Conservation (phyloP, 1,140 invertebrate genomes). For the Zophobas morio region DNA sequence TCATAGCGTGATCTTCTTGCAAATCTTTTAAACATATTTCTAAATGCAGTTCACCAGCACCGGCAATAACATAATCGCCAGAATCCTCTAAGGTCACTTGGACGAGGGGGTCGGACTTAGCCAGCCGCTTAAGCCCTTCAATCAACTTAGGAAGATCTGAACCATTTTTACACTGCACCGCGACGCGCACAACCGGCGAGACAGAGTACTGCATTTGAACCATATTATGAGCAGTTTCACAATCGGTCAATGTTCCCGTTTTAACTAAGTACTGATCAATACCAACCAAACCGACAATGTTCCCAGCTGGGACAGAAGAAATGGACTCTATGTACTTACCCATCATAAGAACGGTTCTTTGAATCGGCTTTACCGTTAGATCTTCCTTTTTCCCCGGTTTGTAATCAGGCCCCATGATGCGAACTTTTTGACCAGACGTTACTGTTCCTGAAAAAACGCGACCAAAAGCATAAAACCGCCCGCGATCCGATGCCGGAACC, state of each 20-base stretch:
- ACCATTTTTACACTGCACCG: constrained; percentile 99
- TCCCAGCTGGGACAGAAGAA: constrained; percentile 99
- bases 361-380: constrained; percentile 98
- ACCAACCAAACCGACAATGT: constrained; percentile 99
- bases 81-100: too few species aligned
- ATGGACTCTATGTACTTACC: constrained; percentile 99
- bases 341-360: constrained; percentile 99
- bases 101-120: too few species aligned
- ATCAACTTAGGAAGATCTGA: constrained; percentile 99
- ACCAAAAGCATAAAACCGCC: constrained; percentile 99
- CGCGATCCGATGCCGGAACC: constrained; percentile 99
- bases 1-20: constrained; percentile 99
- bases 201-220: constrained; percentile 99
- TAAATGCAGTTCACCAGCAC: constrained; percentile 99
- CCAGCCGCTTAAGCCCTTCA: too few species aligned
- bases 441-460: constrained; percentile 99
- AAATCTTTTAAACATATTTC: constrained; percentile 99
- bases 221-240: constrained; percentile 99
- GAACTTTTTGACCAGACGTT: constrained; percentile 94
- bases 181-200: constrained; percentile 98
- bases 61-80: too few species aligned
- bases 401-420: constrained; percentile 99
- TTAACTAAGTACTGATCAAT: constrained; percentile 99
- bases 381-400: constrained; percentile 98
- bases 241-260: constrained; percentile 99